Evolutionary conservation across 2,797 vertebrate genomes (phyloP).

Genomic region (Halcyon chelicuti): DNA sequence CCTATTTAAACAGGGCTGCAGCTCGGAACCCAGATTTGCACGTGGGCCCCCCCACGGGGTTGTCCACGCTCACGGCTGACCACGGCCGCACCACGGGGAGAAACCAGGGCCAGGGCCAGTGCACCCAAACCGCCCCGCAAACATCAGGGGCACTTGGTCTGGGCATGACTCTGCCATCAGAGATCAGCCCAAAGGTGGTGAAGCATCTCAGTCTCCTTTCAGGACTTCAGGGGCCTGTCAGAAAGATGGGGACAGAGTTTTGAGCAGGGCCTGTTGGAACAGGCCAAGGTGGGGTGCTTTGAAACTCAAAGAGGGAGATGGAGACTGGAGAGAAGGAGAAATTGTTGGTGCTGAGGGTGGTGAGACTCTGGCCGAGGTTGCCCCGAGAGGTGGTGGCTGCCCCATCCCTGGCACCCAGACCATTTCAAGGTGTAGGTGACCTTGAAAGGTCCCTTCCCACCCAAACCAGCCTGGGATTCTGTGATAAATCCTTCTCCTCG

Average conservation of each 20-base stretch:
- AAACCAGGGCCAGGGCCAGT: too few species aligned
- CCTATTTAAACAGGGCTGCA: neutral
- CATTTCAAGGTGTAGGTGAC: too few species aligned
- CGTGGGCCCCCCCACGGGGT: accelerated
- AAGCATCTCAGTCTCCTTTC: neutral
- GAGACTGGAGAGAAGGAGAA: neutral
- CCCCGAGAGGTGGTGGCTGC: too few species aligned
- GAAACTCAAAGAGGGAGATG: too few species aligned
- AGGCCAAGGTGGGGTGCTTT: neutral
- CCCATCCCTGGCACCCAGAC: too few species aligned
- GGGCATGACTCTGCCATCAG: neutral
- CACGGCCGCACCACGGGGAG: accelerated
- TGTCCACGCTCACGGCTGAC: neutral
- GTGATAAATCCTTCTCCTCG: neutral
- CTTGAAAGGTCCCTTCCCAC: neutral
- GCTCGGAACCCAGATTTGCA: neutral
- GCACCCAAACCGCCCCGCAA: neutral
- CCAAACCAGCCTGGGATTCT: neutral
- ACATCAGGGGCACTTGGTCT: neutral
- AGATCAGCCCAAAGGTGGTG: neutral
- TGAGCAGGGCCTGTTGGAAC: neutral
- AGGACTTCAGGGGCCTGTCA: accelerated
- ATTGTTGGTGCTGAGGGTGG: accelerated
- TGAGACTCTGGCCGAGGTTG: accelerated
- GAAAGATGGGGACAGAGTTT: neutral